Base-by-base conservation (phyloP, 2,888 invertebrate genomes). In the Apamea epomidion region DNA sequence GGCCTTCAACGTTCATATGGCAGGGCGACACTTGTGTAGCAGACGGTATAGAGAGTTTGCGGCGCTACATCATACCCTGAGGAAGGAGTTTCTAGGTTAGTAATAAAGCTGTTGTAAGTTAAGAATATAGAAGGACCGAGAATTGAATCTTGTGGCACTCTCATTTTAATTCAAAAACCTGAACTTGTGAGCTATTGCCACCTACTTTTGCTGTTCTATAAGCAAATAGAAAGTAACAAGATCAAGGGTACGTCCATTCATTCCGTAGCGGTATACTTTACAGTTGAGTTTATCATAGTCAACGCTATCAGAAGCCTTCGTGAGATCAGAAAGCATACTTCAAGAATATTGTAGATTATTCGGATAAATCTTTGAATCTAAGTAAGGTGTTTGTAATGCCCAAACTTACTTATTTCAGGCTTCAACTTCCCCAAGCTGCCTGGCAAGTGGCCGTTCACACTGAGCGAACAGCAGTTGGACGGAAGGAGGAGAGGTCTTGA, bases 1-100 rank as follows among this genome's bases (percentile, higher is more conserved):
- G 90, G 99, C 98, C 18, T 99, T 99, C 97, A 99, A 99, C 94
- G 99, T 99, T 86, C 99, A 99, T 95, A 99, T 99, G 99, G 99
- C 99, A 12, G 99, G 99, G 0, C 97, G 99, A 60, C 99, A 99
- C 94, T 97, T 99, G 76, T 99, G 99, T 96, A 99, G 99, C 74
- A 97, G 99, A 74, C 97, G 99, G 64, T 99, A 99, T 95, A 97
- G 99, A 83, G 99, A 99, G 97, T 99, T 99, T 95, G 98, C 99
- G 16, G 98, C 98, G 88, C 97, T 99, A 84, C 99, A 99, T 93
- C 98, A 98, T 91, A 98, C 98, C 90, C 97, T 99, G 78, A 98
- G 99, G 94, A 98, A 99, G 95, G 99, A 99, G 95, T 99, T 99
- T 94, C 97, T 98, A 87, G 99, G 98, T 97, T 85, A 94, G 94